Base-by-base conservation (phyloP, 2,113 vertebrate species). In the Oxygymnocypris stewartii region DNA sequence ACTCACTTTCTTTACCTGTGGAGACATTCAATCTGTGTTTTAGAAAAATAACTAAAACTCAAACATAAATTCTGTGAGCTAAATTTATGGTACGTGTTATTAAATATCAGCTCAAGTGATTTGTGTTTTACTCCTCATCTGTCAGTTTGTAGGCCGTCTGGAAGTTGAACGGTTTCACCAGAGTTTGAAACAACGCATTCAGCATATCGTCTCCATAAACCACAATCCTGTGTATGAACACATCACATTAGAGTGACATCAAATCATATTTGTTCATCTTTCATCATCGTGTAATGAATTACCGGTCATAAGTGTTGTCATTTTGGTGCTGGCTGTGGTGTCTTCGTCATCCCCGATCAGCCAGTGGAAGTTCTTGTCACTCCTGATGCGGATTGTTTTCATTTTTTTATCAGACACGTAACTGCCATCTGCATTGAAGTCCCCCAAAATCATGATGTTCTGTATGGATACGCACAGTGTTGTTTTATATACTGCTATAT, bases 151-250 rank as follows among this genome's bases (percentile, higher is more conserved):
- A 96, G 0, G 86, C 93, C 23, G 75, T 12, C 57, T 92, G 93
- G 92, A 97, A 97, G 90, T 97, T 91, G 87, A 96, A 97, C 0
- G 94, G 59, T 88, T 85, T 91, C 2, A 96, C 96, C n/a, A 0
- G 97, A 96, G 40, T 85, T 1, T 0, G 90, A 92, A 0, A 95
- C 91, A 0, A 97, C 16, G 94, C 92, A 0, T 84, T 12, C 6
- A 94, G 86, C 87, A 96, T 93, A 75, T 91, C 90, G 0, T 94
- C 73, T 8, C 96, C 96, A 0, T 96, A 93, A 0, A 95, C 93
- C 49, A 97, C 95, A 0, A 97, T 97, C 92, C 96, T 97, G 85
- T 51, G 61, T 11, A 28, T 20, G 16, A 61, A 76, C 12, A 14
- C 54, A 65, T 63, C 10, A 63, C n/a, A 75, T 54, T 35, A 16